Conservation (phyloP, 2,888 invertebrate genomes). For the Tineola bisselliella region DNA sequence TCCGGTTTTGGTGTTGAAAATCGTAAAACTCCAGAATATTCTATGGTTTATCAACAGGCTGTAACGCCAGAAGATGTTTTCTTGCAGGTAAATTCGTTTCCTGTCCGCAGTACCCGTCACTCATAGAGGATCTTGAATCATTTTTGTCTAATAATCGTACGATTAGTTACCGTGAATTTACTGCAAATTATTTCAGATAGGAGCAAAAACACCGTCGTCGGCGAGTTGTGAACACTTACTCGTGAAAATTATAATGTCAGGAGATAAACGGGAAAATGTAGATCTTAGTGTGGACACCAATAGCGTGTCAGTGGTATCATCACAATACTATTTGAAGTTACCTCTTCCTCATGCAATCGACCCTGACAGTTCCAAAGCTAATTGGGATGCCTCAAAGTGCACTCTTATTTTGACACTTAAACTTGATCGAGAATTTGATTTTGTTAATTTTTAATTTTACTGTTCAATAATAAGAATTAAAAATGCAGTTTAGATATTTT, state of each 20-base stretch:
- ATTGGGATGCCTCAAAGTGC: slow-evolving; percentile 75
- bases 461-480: too few species aligned
- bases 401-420: slow-evolving; percentile 77
- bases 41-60: slow-evolving; percentile 85
- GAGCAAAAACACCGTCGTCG: slow-evolving; percentile 79
- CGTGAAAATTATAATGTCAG: slow-evolving; percentile 79
- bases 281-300: slow-evolving; percentile 73
- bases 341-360: slow-evolving; percentile 84
- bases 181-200: slow-evolving; percentile 72
- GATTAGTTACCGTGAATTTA: not conserved
- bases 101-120: too few species aligned
- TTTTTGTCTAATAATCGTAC: too few species aligned
- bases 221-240: slow-evolving; percentile 90
- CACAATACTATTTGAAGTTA: slow-evolving; percentile 74
- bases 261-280: slow-evolving; percentile 78
- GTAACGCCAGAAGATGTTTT: slow-evolving; percentile 88
- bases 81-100: slow-evolving; percentile 70
- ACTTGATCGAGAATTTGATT: slow-evolving; percentile 84
- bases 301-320: slow-evolving; percentile 71
- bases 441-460: slow-evolving; percentile 78
- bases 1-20: slow-evolving; percentile 64
- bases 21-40: slow-evolving; percentile 76
- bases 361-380: slow-evolving; percentile 82
- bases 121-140: too few species aligned
- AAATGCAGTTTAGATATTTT: not conserved